phyloP scores from a whole-genome alignment of 1,140 invertebrate genomes.

The Belonocnema kinseyi region DNA sequence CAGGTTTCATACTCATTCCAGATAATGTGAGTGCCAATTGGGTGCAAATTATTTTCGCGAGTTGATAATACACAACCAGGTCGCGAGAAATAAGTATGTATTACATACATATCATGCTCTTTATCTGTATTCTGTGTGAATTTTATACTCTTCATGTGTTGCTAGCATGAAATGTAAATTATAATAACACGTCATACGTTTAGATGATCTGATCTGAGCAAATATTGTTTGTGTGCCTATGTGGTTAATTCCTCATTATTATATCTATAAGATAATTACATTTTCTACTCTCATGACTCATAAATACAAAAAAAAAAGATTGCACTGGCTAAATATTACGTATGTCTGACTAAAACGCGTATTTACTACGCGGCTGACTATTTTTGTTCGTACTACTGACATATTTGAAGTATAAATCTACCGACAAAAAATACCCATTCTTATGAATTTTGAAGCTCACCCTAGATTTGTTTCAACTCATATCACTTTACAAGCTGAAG shows the following conservation, averaged over 20 bases:
- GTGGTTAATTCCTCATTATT: neutral
- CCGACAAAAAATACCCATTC: too few relatives aligned
- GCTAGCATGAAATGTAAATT: conserved; percentile 30
- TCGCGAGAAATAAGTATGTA: conserved; percentile 27
- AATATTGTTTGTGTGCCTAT: neutral
- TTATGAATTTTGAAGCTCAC: neutral
- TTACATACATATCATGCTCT: conserved; percentile 15
- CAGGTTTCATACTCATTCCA: neutral
- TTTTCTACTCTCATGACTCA: too few relatives aligned
- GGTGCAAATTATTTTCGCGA: conserved; percentile 14
- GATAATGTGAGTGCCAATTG: conserved; percentile 17
- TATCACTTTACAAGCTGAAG: neutral
- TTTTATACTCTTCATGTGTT: conserved; percentile 21
- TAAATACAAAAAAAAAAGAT: too few relatives aligned
- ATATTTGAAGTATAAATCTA: too few relatives aligned
- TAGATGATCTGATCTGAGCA: conserved; percentile 4
- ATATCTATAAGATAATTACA: too few relatives aligned
- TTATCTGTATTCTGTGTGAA: conserved; percentile 6
- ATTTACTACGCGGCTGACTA: too few relatives aligned
- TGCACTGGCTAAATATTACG: too few relatives aligned
- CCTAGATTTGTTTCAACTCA: neutral
- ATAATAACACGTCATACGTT: conserved; percentile 27
- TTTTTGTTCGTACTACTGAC: too few relatives aligned
- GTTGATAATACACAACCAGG: conserved; percentile 8
- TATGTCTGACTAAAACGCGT: too few relatives aligned